Evolutionary conservation across 2,797 vertebrate genomes (phyloP).

Genomic region (Meda fulgida): DNA sequence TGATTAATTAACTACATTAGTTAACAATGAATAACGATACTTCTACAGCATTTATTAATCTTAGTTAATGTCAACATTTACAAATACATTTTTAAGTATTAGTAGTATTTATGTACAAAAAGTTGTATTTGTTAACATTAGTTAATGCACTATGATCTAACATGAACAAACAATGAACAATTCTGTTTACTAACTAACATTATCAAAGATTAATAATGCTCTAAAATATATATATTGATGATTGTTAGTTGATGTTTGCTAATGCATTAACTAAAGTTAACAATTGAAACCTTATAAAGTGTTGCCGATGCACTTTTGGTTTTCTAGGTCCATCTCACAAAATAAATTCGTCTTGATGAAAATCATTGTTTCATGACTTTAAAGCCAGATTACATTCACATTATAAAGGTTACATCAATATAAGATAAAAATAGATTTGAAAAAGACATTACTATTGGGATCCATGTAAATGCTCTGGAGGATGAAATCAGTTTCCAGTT

Average conservation of each 20-base stretch:
- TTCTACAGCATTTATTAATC: neutral
- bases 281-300: too few species aligned
- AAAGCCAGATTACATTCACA: neutral
- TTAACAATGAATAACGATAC: neutral
- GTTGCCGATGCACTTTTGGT: neutral
- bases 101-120: too few species aligned
- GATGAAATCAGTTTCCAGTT: neutral
- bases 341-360: neutral
- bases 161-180: too few species aligned
- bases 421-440: neutral
- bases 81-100: neutral
- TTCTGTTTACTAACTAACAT: too few species aligned
- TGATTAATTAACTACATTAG: neutral
- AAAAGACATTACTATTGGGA: neutral
- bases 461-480: neutral
- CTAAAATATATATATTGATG: neutral
- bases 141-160: neutral
- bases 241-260: too few species aligned
- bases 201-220: neutral
- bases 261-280: neutral
- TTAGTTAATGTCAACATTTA: neutral
- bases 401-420: too few species aligned
- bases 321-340: neutral
- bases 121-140: neutral
- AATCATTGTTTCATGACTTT: neutral